A percentile compares a stretch with the other conserved stretches of the same genome.
Conservation (phyloP, 2,113 vertebrate genomes). For the Sprattus sprattus region DNA sequence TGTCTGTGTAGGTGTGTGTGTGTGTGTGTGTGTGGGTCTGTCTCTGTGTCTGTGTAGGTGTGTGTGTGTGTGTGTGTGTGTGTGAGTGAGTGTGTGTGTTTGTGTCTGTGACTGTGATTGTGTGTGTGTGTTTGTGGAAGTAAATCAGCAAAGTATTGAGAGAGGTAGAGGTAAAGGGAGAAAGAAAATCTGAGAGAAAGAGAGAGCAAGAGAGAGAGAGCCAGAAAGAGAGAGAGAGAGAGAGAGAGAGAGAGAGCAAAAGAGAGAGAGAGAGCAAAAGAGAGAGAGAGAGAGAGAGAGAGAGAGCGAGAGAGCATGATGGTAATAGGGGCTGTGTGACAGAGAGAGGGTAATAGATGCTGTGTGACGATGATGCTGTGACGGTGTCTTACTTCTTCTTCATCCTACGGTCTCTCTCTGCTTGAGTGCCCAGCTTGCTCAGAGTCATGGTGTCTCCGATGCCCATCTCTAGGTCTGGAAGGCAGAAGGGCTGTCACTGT, state of each 20-base stretch:
- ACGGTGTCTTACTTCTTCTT: slow-evolving; percentile 85
- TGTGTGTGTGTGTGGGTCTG: no score
- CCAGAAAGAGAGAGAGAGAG: not conserved
- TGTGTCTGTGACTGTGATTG: no score
- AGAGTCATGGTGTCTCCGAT: slow-evolving; percentile 88
- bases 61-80: not conserved
- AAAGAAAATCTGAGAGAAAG: no score
- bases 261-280: not conserved
- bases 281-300: not conserved
- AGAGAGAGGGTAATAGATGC: no score
- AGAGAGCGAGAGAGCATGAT: not conserved
- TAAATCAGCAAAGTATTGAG: not conserved
- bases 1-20: not conserved
- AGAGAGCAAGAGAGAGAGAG: not conserved
- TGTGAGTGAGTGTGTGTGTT: no score
- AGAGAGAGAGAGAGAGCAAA: not conserved
- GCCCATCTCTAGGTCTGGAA: slow-evolving; percentile 82
- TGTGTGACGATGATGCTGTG: no score
- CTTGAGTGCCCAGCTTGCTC: slow-evolving; percentile 91
- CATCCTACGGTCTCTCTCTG: slow-evolving; percentile 89
- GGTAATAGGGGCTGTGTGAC: no score
- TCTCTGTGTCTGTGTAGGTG: no score
- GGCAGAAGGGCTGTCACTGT: slow-evolving; percentile 1
- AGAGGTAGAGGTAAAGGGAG: no score
- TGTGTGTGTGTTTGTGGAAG: no score